A percentile compares a stretch with the other conserved stretches of the same genome.
Conservation (phyloP, 2,797 vertebrate species). For the Morelia viridis region DNA sequence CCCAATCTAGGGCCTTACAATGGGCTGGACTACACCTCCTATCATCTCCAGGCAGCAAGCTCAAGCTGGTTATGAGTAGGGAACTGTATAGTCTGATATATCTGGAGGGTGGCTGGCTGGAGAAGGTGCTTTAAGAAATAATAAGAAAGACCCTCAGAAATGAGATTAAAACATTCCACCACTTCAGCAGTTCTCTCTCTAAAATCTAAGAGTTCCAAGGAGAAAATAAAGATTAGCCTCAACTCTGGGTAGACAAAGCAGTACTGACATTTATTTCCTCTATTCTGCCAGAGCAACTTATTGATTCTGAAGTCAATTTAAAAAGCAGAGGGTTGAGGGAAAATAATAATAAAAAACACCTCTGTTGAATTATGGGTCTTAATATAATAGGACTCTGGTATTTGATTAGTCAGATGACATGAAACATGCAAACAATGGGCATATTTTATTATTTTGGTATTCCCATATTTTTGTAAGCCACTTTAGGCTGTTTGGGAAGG, state of each 20-base stretch:
- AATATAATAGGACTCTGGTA: background rate
- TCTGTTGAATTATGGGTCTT: background rate
- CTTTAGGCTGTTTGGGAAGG: background rate
- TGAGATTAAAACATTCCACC: background rate
- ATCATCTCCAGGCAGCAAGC: background rate
- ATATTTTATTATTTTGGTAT: background rate
- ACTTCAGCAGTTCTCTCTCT: background rate
- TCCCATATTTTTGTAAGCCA: background rate
- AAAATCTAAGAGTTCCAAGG: conserved; percentile 21
- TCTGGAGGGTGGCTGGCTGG: too few relatives aligned
- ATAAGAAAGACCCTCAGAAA: background rate
- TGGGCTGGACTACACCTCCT: background rate
- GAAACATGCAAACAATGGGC: background rate
- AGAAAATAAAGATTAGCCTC: background rate
- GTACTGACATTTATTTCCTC: background rate
- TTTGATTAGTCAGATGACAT: background rate
- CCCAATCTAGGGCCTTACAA: background rate
- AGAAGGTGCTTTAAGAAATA: background rate
- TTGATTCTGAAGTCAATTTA: background rate
- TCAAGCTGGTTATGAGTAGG: background rate
- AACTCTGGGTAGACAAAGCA: background rate
- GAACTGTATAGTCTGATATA: background rate
- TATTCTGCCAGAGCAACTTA: background rate
- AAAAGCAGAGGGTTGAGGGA: background rate
- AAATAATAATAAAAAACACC: background rate